Evolutionary conservation across 2,888 invertebrate species (phyloP).

Genomic region (Pterostichus madidus): DNA sequence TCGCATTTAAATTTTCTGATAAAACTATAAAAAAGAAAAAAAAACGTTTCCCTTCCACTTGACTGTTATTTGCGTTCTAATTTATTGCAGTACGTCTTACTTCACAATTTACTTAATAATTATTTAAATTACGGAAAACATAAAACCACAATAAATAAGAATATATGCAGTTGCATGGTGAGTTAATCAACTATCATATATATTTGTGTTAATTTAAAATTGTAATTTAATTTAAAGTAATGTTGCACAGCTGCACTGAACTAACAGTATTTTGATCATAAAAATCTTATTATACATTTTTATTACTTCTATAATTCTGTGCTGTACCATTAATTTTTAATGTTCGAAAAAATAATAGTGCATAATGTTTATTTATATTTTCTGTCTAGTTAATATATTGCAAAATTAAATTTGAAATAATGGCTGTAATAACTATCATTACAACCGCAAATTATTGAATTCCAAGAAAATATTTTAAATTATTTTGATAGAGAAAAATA

Average conservation of each 20-base stretch:
- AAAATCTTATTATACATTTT: background rate
- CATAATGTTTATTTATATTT: too few relatives aligned
- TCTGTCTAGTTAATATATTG: too few relatives aligned
- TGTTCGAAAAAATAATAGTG: too few relatives aligned
- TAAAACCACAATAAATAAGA: conserved; percentile 40
- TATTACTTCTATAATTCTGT: too few relatives aligned
- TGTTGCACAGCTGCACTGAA: conserved; percentile 5
- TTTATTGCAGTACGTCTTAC: conserved; percentile 39
- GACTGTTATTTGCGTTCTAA: conserved; percentile 46
- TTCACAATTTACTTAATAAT: conserved; percentile 48
- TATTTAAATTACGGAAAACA: conserved; percentile 37
- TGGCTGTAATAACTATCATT: too few relatives aligned
- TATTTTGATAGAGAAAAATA: too few relatives aligned
- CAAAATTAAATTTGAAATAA: too few relatives aligned
- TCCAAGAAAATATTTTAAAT: too few relatives aligned
- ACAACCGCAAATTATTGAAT: too few relatives aligned
- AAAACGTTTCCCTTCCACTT: conserved; percentile 27
- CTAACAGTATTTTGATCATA: conserved; percentile 12
- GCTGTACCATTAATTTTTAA: too few relatives aligned
- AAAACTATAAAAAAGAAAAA: conserved; percentile 48
- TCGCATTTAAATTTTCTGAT: conserved; percentile 49
- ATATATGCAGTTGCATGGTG: conserved; percentile 14
- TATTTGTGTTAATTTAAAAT: conserved; percentile 41
- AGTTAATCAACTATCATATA: conserved; percentile 31
- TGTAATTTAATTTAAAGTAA: conserved; percentile 40